Percentiles rank a stretch among this genome's conserved stretches.
Conservation (phyloP, 2,888 invertebrate species). For the Drosophila planitibia region DNA sequence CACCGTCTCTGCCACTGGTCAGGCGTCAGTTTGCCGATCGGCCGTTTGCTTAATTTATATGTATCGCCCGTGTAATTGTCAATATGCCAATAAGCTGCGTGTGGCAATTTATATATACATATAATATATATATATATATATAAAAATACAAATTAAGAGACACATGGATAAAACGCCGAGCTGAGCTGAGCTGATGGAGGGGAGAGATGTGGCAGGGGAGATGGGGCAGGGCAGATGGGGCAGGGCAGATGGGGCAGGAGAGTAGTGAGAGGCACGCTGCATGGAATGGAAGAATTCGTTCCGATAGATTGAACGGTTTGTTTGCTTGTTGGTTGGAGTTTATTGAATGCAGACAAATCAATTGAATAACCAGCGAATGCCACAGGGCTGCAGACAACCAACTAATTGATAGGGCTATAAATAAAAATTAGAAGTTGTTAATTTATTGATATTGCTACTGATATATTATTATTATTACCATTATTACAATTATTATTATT, state of each 20-base stretch:
- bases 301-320: constrained; percentile 62
- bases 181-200: neutral
- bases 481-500: neutral
- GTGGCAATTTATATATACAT: constrained; percentile 47
- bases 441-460: neutral
- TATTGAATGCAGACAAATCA: constrained; percentile 79
- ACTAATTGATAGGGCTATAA: neutral
- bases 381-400: constrained; percentile 56
- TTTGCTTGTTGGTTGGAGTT: constrained; percentile 76
- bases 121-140: constrained; percentile 20
- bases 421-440: neutral
- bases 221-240: no score
- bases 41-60: constrained; percentile 78
- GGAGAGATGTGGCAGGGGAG: neutral
- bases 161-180: constrained; percentile 6
- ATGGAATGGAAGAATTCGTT: constrained; percentile 42
- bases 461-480: neutral
- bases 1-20: constrained; percentile 20
- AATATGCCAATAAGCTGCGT: constrained; percentile 80
- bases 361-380: constrained; percentile 56
- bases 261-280: neutral
- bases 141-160: constrained; percentile 39
- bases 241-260: no score
- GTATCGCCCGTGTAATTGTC: constrained; percentile 81
- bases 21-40: constrained; percentile 44